phyloP scores from a whole-genome alignment of 2,113 vertebrate species.

The Irena cyanogastra region DNA sequence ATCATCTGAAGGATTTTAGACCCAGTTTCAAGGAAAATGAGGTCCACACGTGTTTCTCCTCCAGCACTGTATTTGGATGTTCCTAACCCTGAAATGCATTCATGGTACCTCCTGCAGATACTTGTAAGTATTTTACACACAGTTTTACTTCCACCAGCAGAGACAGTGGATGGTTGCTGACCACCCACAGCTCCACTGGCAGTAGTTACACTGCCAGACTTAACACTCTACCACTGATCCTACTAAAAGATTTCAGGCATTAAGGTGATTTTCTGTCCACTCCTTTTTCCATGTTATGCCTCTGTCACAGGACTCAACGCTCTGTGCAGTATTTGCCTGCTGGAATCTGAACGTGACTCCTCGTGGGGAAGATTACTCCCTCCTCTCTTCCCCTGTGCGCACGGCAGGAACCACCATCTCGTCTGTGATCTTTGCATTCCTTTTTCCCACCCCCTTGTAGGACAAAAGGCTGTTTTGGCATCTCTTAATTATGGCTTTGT shows the following conservation, averaged over 20 bases:
- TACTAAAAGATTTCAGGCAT: not conserved
- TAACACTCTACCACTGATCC: not conserved
- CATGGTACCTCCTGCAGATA: not conserved
- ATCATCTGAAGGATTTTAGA: not conserved
- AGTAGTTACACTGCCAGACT: not conserved
- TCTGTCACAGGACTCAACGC: not conserved
- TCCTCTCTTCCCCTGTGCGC: not conserved
- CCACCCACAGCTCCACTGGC: not conserved
- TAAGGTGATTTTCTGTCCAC: not conserved
- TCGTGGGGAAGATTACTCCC: not conserved
- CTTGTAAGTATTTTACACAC: not conserved
- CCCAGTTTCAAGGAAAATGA: not conserved
- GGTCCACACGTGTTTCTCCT: not conserved
- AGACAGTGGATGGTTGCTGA: not conserved
- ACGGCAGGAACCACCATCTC: not conserved
- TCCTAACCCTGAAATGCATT: not conserved
- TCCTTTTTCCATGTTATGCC: not conserved
- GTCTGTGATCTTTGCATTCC: not conserved
- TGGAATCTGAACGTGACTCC: not conserved
- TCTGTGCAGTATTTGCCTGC: not conserved
- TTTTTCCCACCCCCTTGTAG: not conserved
- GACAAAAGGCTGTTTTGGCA: conserved; percentile 5
- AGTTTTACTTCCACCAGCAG: not conserved
- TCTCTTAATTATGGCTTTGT: not conserved
- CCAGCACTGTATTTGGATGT: not conserved